Evolutionary conservation across 2,113 vertebrate genomes (phyloP).

Genomic region (Ciconia stormi): DNA sequence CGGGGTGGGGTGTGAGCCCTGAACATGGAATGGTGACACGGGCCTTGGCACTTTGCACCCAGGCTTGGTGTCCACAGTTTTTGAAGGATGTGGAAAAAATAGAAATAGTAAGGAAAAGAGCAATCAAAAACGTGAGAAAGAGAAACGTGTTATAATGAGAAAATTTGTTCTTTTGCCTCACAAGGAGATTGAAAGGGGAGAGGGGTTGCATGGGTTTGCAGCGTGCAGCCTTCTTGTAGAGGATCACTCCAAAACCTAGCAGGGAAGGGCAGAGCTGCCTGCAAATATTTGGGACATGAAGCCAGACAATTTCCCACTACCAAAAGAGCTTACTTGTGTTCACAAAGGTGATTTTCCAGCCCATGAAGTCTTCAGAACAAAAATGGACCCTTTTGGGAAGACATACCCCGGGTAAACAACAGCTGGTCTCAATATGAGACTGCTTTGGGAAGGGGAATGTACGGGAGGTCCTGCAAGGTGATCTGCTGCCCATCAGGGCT

Average conservation of each 20-base stretch:
- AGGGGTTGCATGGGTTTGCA: neutral
- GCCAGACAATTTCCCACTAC: neutral
- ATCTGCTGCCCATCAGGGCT: neutral
- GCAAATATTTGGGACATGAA: neutral
- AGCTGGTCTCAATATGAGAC: neutral
- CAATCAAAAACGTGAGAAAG: neutral
- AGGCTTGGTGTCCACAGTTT: neutral
- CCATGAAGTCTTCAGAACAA: neutral
- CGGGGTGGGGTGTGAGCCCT: fast-evolving
- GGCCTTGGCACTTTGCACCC: neutral
- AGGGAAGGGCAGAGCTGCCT: neutral
- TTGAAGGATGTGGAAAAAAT: neutral
- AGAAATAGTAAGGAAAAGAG: neutral
- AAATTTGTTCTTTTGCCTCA: neutral
- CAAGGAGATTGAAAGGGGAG: neutral
- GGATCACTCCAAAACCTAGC: neutral
- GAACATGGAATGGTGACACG: neutral
- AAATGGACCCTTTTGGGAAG: neutral
- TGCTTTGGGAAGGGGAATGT: neutral
- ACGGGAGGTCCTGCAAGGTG: neutral
- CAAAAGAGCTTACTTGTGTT: neutral
- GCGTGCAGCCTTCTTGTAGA: fast-evolving
- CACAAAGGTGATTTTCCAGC: neutral
- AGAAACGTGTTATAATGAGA: neutral
- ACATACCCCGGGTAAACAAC: neutral